These are phyloP conservation scores for Stratiomys singularior DNA, from an alignment of 2,888 invertebrate species.

Conservation along the genomic window DNA sequence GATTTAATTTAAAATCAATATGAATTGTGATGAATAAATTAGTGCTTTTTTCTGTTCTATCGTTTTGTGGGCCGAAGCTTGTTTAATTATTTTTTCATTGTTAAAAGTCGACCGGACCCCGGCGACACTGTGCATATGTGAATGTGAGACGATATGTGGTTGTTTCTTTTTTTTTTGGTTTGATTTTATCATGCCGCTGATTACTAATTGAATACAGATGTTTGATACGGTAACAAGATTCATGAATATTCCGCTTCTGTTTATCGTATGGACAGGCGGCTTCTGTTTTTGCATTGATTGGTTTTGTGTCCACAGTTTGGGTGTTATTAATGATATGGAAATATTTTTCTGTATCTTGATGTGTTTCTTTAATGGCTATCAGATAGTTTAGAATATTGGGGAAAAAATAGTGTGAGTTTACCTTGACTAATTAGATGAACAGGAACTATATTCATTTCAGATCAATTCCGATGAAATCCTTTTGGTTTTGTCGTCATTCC, in stretches of 20 bases:
- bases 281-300: constrained; percentile 25
- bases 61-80: neutral
- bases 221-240: constrained; percentile 21
- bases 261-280: constrained; percentile 4
- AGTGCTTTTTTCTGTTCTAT: neutral
- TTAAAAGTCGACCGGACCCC: neutral
- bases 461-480: too few species aligned
- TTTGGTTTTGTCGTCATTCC: too few species aligned
- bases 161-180: neutral
- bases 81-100: constrained; percentile 2
- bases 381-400: too few species aligned
- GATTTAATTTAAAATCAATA: neutral
- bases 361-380: too few species aligned
- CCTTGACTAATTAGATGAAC: too few species aligned
- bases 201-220: constrained; percentile 32
- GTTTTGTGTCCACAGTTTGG: neutral
- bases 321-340: neutral
- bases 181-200: neutral
- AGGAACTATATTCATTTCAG: too few species aligned
- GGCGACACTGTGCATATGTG: too few species aligned
- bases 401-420: too few species aligned
- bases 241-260: constrained; percentile 42
- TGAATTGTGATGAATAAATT: constrained; percentile 20
- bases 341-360: too few species aligned
- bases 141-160: neutral